These are phyloP conservation scores for Philonicus albiceps DNA, from an alignment of 2,888 invertebrate genomes.

Conservation along the genomic window DNA sequence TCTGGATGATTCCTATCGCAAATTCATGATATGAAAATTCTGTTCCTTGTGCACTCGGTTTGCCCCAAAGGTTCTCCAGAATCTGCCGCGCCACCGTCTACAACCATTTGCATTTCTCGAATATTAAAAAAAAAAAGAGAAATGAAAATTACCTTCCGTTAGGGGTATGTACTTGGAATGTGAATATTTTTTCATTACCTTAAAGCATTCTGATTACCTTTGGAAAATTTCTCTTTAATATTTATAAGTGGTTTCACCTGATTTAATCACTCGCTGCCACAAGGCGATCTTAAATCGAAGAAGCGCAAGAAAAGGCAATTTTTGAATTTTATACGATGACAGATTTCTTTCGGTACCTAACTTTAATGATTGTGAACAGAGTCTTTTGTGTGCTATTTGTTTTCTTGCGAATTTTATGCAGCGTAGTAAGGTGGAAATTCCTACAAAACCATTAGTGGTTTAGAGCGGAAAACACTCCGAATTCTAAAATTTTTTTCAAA, in stretches of 20 bases:
- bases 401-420: too few relatives aligned
- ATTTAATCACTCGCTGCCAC: background rate
- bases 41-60: background rate
- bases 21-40: conserved; percentile 10
- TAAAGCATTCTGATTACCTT: background rate
- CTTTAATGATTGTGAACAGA: too few relatives aligned
- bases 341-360: background rate
- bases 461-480: too few relatives aligned
- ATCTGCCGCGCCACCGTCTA: background rate
- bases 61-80: background rate
- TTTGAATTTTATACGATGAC: background rate
- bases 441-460: too few relatives aligned
- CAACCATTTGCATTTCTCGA: background rate
- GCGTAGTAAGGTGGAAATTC: too few relatives aligned
- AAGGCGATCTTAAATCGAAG: background rate
- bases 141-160: background rate
- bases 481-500: too few relatives aligned
- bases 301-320: background rate
- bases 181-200: background rate
- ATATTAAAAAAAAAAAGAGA: background rate
- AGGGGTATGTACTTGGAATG: background rate
- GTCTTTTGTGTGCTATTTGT: too few relatives aligned
- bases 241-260: background rate
- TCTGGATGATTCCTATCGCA: background rate
- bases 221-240: background rate